Percentiles rank a stretch among this genome's conserved stretches.
Evolutionary conservation across 2,113 vertebrate species (phyloP).

Genomic region (Tautogolabrus adspersus): DNA sequence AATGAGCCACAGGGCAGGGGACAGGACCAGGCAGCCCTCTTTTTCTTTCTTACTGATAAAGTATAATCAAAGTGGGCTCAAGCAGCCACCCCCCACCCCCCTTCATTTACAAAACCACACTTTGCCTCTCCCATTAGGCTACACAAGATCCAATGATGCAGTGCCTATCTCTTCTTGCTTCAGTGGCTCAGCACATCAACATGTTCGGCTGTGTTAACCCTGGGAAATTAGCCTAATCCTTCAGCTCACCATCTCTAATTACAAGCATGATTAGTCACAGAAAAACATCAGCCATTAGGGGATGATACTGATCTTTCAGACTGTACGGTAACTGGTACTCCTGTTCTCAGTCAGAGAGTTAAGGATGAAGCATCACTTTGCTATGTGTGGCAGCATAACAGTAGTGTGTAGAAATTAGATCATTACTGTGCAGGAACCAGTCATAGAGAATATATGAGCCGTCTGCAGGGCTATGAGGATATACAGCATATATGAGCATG

Average conservation of each 20-base stretch:
- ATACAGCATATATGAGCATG: background rate
- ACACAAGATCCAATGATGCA: constrained; percentile 39
- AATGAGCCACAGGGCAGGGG: constrained; percentile 6
- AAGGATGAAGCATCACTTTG: constrained; percentile 20
- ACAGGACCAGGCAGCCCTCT: constrained; percentile 22
- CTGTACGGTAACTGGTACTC: constrained; percentile 22
- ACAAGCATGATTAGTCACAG: constrained; percentile 58
- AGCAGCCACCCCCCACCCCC: background rate
- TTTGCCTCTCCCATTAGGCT: constrained; percentile 38
- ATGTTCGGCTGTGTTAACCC: constrained; percentile 59
- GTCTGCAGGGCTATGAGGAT: background rate
- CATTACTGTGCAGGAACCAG: background rate
- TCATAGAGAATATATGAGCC: background rate
- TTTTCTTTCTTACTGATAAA: constrained; percentile 34
- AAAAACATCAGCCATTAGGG: constrained; percentile 35
- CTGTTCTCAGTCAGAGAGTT: constrained; percentile 2
- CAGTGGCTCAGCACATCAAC: constrained; percentile 49
- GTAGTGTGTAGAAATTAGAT: constrained; percentile 3
- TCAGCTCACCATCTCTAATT: constrained; percentile 67
- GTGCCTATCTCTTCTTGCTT: constrained; percentile 40
- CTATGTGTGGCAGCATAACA: constrained; percentile 7
- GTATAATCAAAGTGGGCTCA: constrained; percentile 51
- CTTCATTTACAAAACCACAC: constrained; percentile 27
- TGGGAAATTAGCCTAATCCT: constrained; percentile 65
- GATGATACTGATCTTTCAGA: constrained; percentile 42